Base-by-base conservation (phyloP, 1,140 invertebrate species). In the Littorina saxatilis region DNA sequence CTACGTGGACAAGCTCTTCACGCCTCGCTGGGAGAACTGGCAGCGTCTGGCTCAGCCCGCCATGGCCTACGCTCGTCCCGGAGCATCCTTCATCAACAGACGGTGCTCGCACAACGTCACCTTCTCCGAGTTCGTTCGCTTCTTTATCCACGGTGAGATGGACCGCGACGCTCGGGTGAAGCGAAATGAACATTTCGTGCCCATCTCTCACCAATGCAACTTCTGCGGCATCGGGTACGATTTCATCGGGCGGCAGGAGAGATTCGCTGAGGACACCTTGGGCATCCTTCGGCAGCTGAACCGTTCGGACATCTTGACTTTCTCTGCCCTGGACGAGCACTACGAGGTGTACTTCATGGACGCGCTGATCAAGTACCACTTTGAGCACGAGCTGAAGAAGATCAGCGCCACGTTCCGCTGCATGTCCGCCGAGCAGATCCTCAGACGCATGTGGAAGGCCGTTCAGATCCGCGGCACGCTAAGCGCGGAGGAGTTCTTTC, bases 1-100 rank as follows among this genome's bases (percentile, higher is more conserved):
- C n/a, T 83, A 83, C 43, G 29, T 83, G 29, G 82, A 83, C 82
- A 83, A 83, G 35, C 66, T 83, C 20, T 70, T 83, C 27, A 50
- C 80, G 0, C 82, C 82, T 2, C 15, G 70, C 39, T 3, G 0
- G 13, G 17, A 9, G 17, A 73, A 73, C n/a, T 73, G 70, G 70
- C 35, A 4, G 9, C 35, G 40, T 0, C 43, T 43, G 37, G 70
- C 37, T 4, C 35, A 7, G 1, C 70, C 70, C 4, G 70, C 39
- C 13, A 13, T 47, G n/a, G 13, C 17, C 39, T 43, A 43, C 40
- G 43, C 9, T 1, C 35, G 70, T 17, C 70, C 70, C 20, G 9
- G 15, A 23, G 23, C 37, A 17, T 20, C n/a, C 37, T 20, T 20
- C 3, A 23, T 47, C 1, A 11, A 39, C 35, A 61, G 58, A 23